Percentiles rank a stretch among this genome's conserved stretches.
phyloP scores from a whole-genome alignment of 2,797 vertebrate genomes.

The Gouania willdenowi region DNA sequence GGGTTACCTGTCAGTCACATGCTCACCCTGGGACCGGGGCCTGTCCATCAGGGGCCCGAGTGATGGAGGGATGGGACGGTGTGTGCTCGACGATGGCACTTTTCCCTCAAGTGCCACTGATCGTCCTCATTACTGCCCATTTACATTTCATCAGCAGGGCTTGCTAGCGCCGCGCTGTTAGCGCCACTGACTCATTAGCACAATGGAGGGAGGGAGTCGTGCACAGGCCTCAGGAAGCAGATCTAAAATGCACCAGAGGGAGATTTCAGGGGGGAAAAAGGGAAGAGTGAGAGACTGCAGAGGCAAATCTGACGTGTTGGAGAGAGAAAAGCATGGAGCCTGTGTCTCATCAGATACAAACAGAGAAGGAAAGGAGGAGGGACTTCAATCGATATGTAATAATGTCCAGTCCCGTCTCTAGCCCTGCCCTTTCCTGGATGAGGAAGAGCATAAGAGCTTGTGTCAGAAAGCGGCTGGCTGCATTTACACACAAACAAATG shows the following conservation, averaged over 20 bases:
- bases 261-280: slow-evolving; percentile 63
- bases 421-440: slow-evolving; percentile 81
- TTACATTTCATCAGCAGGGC: slow-evolving; percentile 93
- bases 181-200: slow-evolving; percentile 81
- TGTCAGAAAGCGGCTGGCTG: slow-evolving; percentile 14
- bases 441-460: slow-evolving; percentile 47
- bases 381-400: slow-evolving; percentile 93
- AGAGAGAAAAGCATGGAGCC: slow-evolving; percentile 20
- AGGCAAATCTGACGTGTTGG: slow-evolving; percentile 5
- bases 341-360: slow-evolving; percentile 62
- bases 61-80: slow-evolving; percentile 41
- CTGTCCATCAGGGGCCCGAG: slow-evolving; percentile 55
- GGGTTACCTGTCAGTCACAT: slow-evolving; percentile 54
- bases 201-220: slow-evolving; percentile 54
- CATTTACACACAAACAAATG: slow-evolving; percentile 30
- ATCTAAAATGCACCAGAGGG: slow-evolving; percentile 57
- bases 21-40: slow-evolving; percentile 44
- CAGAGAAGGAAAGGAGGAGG: slow-evolving; percentile 61
- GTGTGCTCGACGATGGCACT: slow-evolving; percentile 21
- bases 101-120: slow-evolving; percentile 80
- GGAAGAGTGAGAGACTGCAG: slow-evolving; percentile 36
- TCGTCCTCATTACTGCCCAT: slow-evolving; percentile 90
- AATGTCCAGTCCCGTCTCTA: slow-evolving; percentile 81
- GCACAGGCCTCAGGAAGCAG: slow-evolving; percentile 45
- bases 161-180: slow-evolving; percentile 70